These are phyloP conservation scores for Nixonia krombeini DNA, from an alignment of 1,140 invertebrate genomes.

Conservation along the genomic window DNA sequence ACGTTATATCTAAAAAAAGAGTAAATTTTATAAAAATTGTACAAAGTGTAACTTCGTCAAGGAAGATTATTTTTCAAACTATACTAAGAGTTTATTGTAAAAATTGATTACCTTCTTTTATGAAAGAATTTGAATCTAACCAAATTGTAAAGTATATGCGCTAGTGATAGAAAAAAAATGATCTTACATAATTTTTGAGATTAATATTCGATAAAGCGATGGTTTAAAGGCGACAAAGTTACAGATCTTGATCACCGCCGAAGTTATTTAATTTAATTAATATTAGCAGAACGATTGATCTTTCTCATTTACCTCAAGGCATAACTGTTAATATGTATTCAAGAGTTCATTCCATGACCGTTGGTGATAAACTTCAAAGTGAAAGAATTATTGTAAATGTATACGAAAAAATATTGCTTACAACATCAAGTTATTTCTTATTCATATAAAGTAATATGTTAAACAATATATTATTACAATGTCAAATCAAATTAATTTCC, in stretches of 20 bases:
- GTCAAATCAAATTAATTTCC: not conserved
- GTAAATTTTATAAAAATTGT: slow-evolving; percentile 35
- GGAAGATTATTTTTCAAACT: not conserved
- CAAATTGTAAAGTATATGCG: not conserved
- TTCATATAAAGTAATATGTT: not conserved
- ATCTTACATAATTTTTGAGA: not conserved
- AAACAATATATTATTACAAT: not conserved
- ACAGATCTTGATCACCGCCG: too few species aligned
- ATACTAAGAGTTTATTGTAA: not conserved
- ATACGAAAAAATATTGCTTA: not conserved
- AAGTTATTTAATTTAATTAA: not conserved
- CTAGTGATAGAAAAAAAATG: not conserved
- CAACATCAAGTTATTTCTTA: not conserved
- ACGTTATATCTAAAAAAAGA: not conserved
- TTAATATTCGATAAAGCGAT: too few species aligned
- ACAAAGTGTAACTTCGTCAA: slow-evolving; percentile 37
- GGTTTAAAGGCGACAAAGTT: too few species aligned
- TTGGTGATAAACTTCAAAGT: not conserved
- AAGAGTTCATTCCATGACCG: not conserved
- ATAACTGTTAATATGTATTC: not conserved
- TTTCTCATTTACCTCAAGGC: too few species aligned
- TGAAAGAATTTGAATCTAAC: not conserved
- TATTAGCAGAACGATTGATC: too few species aligned
- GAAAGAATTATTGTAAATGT: not conserved
- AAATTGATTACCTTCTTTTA: not conserved